Evolutionary conservation across 2,113 vertebrate genomes (phyloP).

Genomic region (Phodopus roborovskii): DNA sequence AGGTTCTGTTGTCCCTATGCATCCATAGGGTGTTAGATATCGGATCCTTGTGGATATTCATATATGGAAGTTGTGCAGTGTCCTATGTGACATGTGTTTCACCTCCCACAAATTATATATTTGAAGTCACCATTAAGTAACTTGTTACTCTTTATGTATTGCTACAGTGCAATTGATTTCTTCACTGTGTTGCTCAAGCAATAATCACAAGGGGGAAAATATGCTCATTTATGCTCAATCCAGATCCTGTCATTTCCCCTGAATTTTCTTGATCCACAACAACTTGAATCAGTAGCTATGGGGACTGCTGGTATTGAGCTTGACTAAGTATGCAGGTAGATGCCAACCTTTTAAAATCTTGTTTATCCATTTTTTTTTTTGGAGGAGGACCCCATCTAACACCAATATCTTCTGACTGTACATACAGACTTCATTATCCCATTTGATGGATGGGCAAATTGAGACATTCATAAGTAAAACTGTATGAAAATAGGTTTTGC

Average conservation of each 20-base stretch:
- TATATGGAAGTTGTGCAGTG: not conserved
- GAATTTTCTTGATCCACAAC: not conserved
- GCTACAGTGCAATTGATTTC: not conserved
- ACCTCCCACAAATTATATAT: not conserved
- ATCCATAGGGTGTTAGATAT: not conserved
- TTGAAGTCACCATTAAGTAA: not conserved
- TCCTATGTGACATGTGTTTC: not conserved
- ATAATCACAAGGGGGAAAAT: not conserved
- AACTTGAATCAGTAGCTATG: not conserved
- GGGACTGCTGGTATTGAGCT: not conserved
- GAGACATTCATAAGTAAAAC: not conserved
- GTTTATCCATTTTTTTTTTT: not conserved
- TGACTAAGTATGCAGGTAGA: not conserved
- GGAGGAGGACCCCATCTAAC: not conserved
- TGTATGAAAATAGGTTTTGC: not conserved
- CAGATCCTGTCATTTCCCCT: not conserved
- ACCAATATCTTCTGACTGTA: not conserved
- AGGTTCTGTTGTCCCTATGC: not conserved
- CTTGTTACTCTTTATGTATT: not conserved
- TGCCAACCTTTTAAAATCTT: not conserved
- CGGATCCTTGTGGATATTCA: not conserved
- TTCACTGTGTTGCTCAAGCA: not conserved
- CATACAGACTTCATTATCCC: not conserved
- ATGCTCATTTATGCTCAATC: too few relatives aligned
- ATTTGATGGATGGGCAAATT: not conserved